Base-by-base conservation (phyloP, 2,888 invertebrate genomes). In the Agonopterix arenella region DNA sequence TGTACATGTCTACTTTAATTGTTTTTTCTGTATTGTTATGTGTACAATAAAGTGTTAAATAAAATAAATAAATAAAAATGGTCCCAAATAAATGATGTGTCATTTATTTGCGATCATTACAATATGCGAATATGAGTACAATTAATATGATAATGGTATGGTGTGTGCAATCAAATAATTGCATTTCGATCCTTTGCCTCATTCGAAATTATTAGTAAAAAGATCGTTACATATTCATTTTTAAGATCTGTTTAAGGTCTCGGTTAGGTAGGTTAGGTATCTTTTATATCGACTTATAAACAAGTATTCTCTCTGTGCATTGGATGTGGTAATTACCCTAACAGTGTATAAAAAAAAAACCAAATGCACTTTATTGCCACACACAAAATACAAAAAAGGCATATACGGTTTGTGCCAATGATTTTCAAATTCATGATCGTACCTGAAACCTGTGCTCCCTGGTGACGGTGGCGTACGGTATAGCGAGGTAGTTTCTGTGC, bases 391-490 rank as follows among this genome's bases (percentile, higher is more conserved):
- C n/a, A n/a, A n/a, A n/a, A n/a, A n/a, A n/a, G n/a, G n/a, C n/a
- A 11, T 40, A 42, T 42, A 4, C 4, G 2, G 16, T 16, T 1
- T 16, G 16, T 42, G 42, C 42, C 11, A 8, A 18, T 4, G 18
- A 4, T 2, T 4, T n/a, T n/a, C n/a, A n/a, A 18, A 2, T 18
- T 18, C 4, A 18, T 18, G 2, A 18, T 18, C 16, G n/a, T 36
- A 48, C 11, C 48, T n/a, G 43, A 13, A 43, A 43, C 43, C 43
- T 43, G 8, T 70, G 58, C 3, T 59, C 59, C 3, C 52, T 55
- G 8, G 56, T 50, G 5, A 74, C 65, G 1, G 70, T 74, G 1
- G 80, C 84, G 44, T 82, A 86, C 0, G 84, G 82, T 46, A 86
- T 74, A 3, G 69, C 70, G 2, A 70, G 54, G 53, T 77, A 86